A percentile compares a stretch with the other conserved stretches of the same genome.
Conservation (phyloP, 2,113 vertebrate species). For the Nycticryphes semicollaris region DNA sequence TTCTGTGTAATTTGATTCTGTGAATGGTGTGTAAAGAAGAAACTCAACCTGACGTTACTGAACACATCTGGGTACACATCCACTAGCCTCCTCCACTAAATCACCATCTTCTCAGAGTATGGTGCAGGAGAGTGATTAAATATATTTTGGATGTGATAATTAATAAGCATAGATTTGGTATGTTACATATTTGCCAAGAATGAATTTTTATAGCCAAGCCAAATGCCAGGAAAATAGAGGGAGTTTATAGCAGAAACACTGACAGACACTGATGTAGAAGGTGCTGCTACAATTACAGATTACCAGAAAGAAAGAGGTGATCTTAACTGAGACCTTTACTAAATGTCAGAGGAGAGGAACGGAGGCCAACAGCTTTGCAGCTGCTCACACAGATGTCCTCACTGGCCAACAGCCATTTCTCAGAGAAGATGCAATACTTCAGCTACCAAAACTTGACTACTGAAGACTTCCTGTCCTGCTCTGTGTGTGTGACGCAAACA, state of each 20-base stretch:
- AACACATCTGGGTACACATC: not conserved
- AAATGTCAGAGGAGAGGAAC: not conserved
- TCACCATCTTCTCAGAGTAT: not conserved
- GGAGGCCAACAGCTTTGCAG: slow-evolving; percentile 7
- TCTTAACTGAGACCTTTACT: slow-evolving; percentile 21
- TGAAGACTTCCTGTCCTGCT: not conserved
- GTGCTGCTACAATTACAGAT: slow-evolving; percentile 8
- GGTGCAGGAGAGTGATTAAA: not conserved
- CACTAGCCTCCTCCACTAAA: not conserved
- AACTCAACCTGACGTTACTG: not conserved
- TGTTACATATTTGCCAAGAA: not conserved
- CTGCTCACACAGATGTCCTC: slow-evolving; percentile 18
- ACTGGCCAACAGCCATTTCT: slow-evolving; percentile 7
- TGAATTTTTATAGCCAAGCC: not conserved
- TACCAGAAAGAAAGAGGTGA: not conserved
- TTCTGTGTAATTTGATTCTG: not conserved
- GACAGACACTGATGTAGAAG: not conserved
- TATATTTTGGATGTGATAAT: not conserved
- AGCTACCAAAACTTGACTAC: not conserved
- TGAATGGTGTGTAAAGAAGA: not conserved
- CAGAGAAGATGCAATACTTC: not conserved
- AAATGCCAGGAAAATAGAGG: not conserved
- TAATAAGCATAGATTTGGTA: not conserved
- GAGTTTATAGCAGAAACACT: not conserved
- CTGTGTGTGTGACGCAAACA: not conserved